Evolutionary conservation across 1,140 invertebrate genomes (phyloP).

Genomic region (Drosophila kurseongensis): DNA sequence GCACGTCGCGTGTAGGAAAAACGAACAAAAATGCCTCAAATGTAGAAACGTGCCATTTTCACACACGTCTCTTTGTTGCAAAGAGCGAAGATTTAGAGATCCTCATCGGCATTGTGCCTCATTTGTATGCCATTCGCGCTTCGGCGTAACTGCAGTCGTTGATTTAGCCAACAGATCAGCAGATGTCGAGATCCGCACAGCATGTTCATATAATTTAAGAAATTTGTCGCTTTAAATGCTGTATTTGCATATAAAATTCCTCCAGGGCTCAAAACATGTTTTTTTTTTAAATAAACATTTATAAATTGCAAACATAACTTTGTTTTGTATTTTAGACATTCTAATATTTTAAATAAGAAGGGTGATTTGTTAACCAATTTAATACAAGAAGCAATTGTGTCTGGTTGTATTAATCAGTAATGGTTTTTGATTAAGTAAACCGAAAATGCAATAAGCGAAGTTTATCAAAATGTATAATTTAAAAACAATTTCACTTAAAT

Average conservation of each 20-base stretch:
- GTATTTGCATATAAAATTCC: slow-evolving; percentile 26
- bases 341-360: too few species aligned
- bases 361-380: too few species aligned
- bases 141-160: slow-evolving; percentile 37
- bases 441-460: too few species aligned
- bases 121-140: slow-evolving; percentile 40
- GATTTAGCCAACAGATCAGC: slow-evolving; percentile 31
- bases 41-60: slow-evolving; percentile 77
- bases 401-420: too few species aligned
- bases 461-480: too few species aligned
- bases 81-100: slow-evolving; percentile 47
- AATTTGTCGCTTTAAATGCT: slow-evolving; percentile 34
- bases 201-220: slow-evolving; percentile 46
- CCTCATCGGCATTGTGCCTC: slow-evolving; percentile 42
- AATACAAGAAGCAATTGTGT: too few species aligned
- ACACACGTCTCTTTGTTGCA: slow-evolving; percentile 65
- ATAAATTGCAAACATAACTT: too few species aligned
- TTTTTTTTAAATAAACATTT: too few species aligned
- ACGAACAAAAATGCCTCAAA: slow-evolving; percentile 60
- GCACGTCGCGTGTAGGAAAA: slow-evolving; percentile 70
- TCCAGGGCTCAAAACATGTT: not conserved
- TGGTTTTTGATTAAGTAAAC: too few species aligned
- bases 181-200: slow-evolving; percentile 40
- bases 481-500: not conserved
- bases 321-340: too few species aligned